A percentile compares a stretch with the other conserved stretches of the same genome.
phyloP scores from a whole-genome alignment of 2,888 invertebrate species.

The Agrochola lota region DNA sequence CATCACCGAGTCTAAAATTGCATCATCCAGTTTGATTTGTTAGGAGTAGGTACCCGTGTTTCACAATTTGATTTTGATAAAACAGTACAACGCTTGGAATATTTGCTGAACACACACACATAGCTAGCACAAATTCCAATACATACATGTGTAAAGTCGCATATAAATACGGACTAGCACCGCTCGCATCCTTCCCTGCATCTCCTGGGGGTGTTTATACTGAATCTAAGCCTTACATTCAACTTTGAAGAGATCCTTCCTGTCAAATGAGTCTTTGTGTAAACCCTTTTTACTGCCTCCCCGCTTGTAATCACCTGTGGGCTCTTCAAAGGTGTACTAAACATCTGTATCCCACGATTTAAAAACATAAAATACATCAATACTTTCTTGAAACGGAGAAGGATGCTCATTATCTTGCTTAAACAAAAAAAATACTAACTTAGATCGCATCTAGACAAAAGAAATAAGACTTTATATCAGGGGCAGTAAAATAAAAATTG shows the following conservation, averaged over 20 bases:
- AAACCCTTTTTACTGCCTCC: constrained; percentile 47
- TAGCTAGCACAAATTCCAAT: background rate
- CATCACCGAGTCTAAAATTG: too few relatives aligned
- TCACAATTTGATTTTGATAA: background rate
- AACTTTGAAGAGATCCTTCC: constrained; percentile 20
- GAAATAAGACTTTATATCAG: background rate
- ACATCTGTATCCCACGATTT: background rate
- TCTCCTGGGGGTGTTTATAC: constrained; percentile 52
- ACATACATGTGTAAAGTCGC: background rate
- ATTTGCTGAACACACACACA: background rate
- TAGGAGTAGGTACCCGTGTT: too few relatives aligned
- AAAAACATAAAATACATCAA: constrained; percentile 7
- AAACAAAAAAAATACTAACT: background rate
- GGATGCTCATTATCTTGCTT: constrained; percentile 2
- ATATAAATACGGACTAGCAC: background rate
- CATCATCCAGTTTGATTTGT: too few relatives aligned
- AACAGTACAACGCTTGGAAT: background rate
- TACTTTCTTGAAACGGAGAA: background rate
- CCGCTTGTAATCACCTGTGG: constrained; percentile 39
- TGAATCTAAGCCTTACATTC: constrained; percentile 41
- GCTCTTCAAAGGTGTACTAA: constrained; percentile 7
- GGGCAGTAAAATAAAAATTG: background rate
- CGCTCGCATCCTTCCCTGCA: background rate
- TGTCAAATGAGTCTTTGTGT: constrained; percentile 36
- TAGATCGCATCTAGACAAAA: background rate